These are phyloP conservation scores for Cebus imitator DNA, from an alignment of 2,113 vertebrate genomes.

Conservation along the genomic window DNA sequence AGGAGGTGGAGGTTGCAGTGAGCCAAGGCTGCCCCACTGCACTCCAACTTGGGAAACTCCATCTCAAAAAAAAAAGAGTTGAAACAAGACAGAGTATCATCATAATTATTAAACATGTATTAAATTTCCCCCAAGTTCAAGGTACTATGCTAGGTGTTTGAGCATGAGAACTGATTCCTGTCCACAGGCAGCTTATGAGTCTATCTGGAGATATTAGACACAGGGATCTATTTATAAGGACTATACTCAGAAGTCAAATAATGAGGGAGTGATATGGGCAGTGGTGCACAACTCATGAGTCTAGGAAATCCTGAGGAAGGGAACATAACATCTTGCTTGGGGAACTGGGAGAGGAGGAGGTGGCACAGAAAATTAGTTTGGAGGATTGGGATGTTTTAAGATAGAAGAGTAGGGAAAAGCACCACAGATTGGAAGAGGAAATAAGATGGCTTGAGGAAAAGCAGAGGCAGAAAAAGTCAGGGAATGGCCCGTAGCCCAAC, in stretches of 20 bases:
- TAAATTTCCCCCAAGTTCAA: background rate
- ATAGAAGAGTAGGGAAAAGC: background rate
- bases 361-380: background rate
- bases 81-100: background rate
- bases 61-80: too few species aligned
- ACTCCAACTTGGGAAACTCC: too few species aligned
- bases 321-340: background rate
- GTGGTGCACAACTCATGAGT: background rate
- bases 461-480: background rate
- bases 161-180: background rate
- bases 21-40: too few species aligned
- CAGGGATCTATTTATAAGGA: background rate
- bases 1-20: too few species aligned
- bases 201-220: background rate
- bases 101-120: background rate
- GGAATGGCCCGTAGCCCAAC: background rate
- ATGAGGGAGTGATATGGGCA: background rate
- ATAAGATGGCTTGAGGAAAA: background rate
- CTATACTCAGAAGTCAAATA: background rate
- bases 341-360: background rate
- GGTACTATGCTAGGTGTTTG: background rate
- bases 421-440: background rate
- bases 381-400: background rate
- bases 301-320: background rate
- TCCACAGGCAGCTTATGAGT: background rate